Base-by-base conservation (phyloP, 92 coral and sea anemone species). In the Porites cylindrica region DNA sequence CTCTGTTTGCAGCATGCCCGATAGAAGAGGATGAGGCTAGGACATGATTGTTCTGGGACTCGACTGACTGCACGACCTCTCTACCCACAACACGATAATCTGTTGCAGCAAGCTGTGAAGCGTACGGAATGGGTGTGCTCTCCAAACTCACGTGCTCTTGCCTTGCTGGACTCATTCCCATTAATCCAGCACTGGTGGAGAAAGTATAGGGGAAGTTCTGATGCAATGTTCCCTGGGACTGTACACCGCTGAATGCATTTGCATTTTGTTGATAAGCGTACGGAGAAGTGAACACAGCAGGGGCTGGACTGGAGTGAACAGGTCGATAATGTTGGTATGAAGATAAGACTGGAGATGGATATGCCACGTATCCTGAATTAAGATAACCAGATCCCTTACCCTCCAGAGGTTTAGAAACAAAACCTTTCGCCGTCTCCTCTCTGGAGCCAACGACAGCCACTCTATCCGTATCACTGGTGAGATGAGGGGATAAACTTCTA, bases 141-240 rank as follows among this genome's bases (percentile, higher is more conserved):
- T 74, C 87, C 61, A 62, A 58, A 51, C 26, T 53, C 6, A 47
- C 80, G 10, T 56, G 66, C 7, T 47, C 70, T 3, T 21, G 74
- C 20, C 19, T 26, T 10, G 67, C 52, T 26, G 32, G 9, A n/a
- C 64, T 54, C 54, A 56, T 29, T 64, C 52, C 78, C 72, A 73
- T 19, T 50, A 73, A 11, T 12, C 87, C 81, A 19, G 71, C 87
- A n/a, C 64, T 83, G 60, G 87, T 83, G 53, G 74, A 83, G 24
- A 83, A 83, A 23, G 87, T 80, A 52, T 83, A 83, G 5, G 87
- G 81, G 74, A 83, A 83, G 47, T 51, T 73, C 23, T 75, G 80
- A 43, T 83, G 87, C n/a, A 73, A 83, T 11, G 87, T 73, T 24
- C 79, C 81, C 71, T 82, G 86, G 3, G 26, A 12, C 0, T 72